Evolutionary conservation across 2,113 vertebrate species (phyloP).

Genomic region (Rhinichthys klamathensis): DNA sequence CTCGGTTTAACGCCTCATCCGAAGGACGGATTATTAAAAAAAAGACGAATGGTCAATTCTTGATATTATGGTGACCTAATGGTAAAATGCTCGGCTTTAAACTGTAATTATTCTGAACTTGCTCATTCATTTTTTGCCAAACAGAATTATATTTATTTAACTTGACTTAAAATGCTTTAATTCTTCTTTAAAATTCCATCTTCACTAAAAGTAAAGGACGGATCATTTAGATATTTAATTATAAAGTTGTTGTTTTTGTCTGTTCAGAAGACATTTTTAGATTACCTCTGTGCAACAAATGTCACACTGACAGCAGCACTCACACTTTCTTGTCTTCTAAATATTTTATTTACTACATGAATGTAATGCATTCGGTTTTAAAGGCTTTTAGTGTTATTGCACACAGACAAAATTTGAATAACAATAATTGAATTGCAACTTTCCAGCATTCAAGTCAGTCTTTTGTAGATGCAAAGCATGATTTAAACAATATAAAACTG

Average conservation of each 20-base stretch:
- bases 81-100: neutral
- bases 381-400: conserved; percentile 12
- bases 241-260: neutral
- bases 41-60: no score
- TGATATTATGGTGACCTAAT: neutral
- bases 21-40: no score
- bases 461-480: neutral
- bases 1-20: no score
- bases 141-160: neutral
- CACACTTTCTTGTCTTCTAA: neutral
- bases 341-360: neutral
- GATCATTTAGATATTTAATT: neutral
- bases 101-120: neutral
- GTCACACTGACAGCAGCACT: neutral
- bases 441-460: neutral
- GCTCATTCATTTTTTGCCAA: neutral
- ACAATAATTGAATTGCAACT: neutral
- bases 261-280: neutral
- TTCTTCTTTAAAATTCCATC: neutral
- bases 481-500: neutral
- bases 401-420: neutral
- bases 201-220: neutral
- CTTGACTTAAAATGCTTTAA: neutral
- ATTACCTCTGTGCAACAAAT: neutral
- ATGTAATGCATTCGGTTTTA: neutral